Evolutionary conservation across 2,888 invertebrate species (phyloP).

Genomic region (Tetragonula carbonaria): DNA sequence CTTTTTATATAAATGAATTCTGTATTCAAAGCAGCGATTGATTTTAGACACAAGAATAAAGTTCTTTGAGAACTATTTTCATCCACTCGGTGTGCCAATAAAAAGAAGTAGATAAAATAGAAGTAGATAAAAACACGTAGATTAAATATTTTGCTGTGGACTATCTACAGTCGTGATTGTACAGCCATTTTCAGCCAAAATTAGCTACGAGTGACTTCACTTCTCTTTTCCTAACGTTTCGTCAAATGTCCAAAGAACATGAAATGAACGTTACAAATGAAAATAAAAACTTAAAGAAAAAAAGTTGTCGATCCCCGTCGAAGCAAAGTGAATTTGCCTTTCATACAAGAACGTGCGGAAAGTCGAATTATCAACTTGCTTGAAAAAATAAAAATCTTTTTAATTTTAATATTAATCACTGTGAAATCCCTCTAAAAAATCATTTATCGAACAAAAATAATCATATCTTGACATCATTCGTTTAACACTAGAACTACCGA

Average conservation of each 20-base stretch:
- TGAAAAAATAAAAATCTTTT: too few relatives aligned
- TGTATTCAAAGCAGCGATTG: too few relatives aligned
- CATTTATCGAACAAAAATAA: not conserved
- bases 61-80: not conserved
- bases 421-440: too few relatives aligned
- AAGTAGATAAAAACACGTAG: too few relatives aligned
- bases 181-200: not conserved
- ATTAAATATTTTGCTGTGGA: not conserved
- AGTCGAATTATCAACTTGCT: not conserved
- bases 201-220: not conserved
- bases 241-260: not conserved
- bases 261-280: not conserved
- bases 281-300: not conserved
- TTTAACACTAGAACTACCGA: too few relatives aligned
- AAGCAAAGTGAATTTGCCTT: not conserved
- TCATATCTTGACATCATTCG: not conserved
- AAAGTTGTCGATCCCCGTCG: not conserved
- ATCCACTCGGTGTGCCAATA: not conserved
- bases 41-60: too few relatives aligned
- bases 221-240: not conserved
- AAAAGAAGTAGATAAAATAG: too few relatives aligned
- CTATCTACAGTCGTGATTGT: not conserved
- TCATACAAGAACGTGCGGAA: not conserved
- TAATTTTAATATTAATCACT: too few relatives aligned
- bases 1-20: too few relatives aligned